phyloP scores from a whole-genome alignment of 2,797 vertebrate species.

The Coreius guichenoti region DNA sequence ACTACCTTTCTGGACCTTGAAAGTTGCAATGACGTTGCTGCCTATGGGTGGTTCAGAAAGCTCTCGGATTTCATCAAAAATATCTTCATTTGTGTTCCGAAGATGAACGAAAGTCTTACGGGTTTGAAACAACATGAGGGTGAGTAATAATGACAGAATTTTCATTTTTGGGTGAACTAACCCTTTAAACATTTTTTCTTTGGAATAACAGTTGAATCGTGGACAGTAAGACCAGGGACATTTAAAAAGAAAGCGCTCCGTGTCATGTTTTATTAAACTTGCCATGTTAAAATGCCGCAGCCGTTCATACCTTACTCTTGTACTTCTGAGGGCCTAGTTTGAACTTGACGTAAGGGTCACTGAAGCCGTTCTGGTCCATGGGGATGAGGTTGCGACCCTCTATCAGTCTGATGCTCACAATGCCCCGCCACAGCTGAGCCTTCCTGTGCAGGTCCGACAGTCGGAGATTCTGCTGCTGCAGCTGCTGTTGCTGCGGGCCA shows the following conservation, averaged over 20 bases:
- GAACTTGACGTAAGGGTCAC: constrained; percentile 96
- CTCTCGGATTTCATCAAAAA: no score
- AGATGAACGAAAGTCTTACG: no score
- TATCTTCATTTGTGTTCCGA: no score
- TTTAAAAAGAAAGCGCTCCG: background rate
- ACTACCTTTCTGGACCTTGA: no score
- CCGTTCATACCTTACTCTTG: constrained; percentile 56
- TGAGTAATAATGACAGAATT: no score
- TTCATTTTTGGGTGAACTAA: no score
- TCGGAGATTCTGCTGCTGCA: constrained; percentile 91
- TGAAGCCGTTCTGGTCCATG: constrained; percentile 92
- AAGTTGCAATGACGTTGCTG: no score
- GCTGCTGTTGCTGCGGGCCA: constrained; percentile 78
- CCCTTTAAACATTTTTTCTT: no score
- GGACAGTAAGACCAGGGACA: background rate
- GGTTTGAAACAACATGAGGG: no score
- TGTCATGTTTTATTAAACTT: background rate
- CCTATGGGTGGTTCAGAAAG: no score
- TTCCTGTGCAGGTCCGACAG: constrained; percentile 92
- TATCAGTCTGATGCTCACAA: constrained; percentile 94
- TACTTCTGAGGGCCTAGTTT: constrained; percentile 94
- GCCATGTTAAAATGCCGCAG: background rate
- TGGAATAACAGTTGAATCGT: background rate
- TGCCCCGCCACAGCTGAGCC: constrained; percentile 92
- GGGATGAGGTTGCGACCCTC: constrained; percentile 90